Evolutionary conservation across 2,797 vertebrate species (phyloP).

Genomic region (Nyctibius grandis): DNA sequence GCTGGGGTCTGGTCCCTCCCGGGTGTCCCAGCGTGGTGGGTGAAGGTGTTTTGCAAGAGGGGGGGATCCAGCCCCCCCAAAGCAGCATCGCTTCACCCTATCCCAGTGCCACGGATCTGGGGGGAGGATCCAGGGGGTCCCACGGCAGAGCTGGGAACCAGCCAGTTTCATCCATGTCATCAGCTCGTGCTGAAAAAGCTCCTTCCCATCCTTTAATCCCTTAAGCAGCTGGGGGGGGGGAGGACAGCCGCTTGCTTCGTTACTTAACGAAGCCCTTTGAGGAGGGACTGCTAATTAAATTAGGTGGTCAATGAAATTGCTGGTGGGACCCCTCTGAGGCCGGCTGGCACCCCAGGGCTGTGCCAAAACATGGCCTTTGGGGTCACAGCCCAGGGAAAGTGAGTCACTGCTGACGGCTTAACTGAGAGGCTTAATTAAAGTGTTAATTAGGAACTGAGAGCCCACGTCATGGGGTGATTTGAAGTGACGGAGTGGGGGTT

Average conservation of each 20-base stretch:
- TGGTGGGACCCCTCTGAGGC: not conserved
- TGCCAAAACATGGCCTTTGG: fast-evolving
- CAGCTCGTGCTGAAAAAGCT: not conserved
- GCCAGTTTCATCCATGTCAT: not conserved
- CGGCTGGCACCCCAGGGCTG: fast-evolving
- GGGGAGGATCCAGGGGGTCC: not conserved
- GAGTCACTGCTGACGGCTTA: not conserved
- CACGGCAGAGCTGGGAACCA: fast-evolving
- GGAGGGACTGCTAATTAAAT: not conserved
- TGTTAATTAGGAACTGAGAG: not conserved
- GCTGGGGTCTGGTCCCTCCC: fast-evolving
- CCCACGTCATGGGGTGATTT: not conserved
- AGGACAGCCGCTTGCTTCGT: not conserved
- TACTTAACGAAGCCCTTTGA: not conserved
- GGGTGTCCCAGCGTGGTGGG: fast-evolving
- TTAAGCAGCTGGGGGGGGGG: not conserved
- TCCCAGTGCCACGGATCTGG: not conserved
- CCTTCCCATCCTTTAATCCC: slow-evolving; percentile 27
- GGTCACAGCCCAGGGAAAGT: slow-evolving; percentile 21
- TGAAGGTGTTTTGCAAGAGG: not conserved
- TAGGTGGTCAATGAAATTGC: not conserved
- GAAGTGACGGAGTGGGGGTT: not conserved
- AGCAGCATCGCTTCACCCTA: too few relatives aligned
- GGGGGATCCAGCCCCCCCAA: not conserved
- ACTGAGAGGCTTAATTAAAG: slow-evolving; percentile 23